Evolutionary conservation across 2,888 invertebrate genomes (phyloP), one percentile per base, ranked within the genome.

Genomic region (Nematopogon swammerdamellus): DNA sequence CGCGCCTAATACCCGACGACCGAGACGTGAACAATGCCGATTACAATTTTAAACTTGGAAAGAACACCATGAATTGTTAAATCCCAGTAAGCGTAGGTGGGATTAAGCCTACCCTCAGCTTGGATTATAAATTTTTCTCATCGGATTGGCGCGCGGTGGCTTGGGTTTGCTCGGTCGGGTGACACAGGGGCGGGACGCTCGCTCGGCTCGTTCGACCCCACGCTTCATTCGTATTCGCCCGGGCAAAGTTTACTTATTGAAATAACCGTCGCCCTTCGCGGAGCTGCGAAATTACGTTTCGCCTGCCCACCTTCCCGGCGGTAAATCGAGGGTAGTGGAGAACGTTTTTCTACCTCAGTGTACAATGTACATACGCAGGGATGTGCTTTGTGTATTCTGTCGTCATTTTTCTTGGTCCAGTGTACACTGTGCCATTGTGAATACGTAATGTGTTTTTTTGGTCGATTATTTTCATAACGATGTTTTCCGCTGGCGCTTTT

Each of bases 211-310:
- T n/a, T n/a, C n/a, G n/a, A n/a, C n/a, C n/a, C n/a, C n/a, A n/a
- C n/a, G n/a, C 58, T 60, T 67, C 65, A 69, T 71, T 66, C 64
- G 69, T 67, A 69, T 71, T 70, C 70, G 62, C 53, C 58, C 62
- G 64, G 61, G 57, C 48, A 47, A 36, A 36, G 36, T 36, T 36
- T 36, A 36, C 36, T 36, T 36, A 36, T 36, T 36, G 36, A 36
- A 36, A 36, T 36, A 36, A 36, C 11, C 36, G 36, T 3, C 36
- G 36, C 36, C 36, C 36, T 36, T 36, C 14, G 36, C 36, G 6
- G 36, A 8, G 36, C 36, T 8, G 36, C 36, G 36, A 36, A 36
- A 36, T 36, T 36, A 36, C 36, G 36, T 36, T 36, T 36, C 25
- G 25, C 25, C 25, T 36, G 36, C 36, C 36, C 36, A 36, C 36